Evolutionary conservation across 2,797 vertebrate species (phyloP).

Genomic region (Cichlasoma orientale): DNA sequence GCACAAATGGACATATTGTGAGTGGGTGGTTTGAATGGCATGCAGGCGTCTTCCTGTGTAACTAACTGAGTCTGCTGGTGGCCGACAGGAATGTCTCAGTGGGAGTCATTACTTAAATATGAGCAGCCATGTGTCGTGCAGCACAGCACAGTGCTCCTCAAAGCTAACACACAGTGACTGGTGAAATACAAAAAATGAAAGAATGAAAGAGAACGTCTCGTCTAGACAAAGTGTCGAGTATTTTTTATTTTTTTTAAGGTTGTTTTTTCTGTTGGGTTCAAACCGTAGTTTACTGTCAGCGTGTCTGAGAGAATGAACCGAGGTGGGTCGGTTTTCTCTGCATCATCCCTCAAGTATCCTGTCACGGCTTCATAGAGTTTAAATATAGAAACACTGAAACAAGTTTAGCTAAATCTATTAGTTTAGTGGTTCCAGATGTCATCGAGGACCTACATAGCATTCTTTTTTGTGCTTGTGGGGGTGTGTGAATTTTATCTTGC

Average conservation of each 20-base stretch:
- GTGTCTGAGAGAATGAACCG: slow-evolving; percentile 44
- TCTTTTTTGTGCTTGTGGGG: slow-evolving; percentile 18
- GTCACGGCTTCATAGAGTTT: slow-evolving; percentile 53
- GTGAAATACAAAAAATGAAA: not conserved
- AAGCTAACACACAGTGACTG: not conserved
- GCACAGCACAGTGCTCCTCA: slow-evolving; percentile 1
- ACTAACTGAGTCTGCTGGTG: slow-evolving; percentile 62
- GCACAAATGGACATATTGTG: slow-evolving; percentile 48
- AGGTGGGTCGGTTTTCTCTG: slow-evolving; percentile 32
- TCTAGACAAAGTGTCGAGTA: not conserved
- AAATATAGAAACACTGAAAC: slow-evolving; percentile 70
- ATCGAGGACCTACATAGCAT: slow-evolving; percentile 31
- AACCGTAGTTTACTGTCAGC: slow-evolving; percentile 34
- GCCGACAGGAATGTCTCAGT: slow-evolving; percentile 36
- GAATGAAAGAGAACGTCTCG: not conserved
- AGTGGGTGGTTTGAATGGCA: slow-evolving; percentile 45
- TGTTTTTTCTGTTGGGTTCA: slow-evolving; percentile 4
- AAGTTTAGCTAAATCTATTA: slow-evolving; percentile 63
- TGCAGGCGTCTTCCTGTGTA: slow-evolving; percentile 61
- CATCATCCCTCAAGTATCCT: slow-evolving; percentile 64
- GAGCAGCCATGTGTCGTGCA: slow-evolving; percentile 5
- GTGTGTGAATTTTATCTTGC: slow-evolving; percentile 40
- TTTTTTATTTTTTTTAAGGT: not conserved
- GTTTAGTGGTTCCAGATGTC: slow-evolving; percentile 74
- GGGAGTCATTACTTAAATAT: slow-evolving; percentile 40